Conservation (phyloP, 2,888 invertebrate species). For the Slavum lentiscoides region DNA sequence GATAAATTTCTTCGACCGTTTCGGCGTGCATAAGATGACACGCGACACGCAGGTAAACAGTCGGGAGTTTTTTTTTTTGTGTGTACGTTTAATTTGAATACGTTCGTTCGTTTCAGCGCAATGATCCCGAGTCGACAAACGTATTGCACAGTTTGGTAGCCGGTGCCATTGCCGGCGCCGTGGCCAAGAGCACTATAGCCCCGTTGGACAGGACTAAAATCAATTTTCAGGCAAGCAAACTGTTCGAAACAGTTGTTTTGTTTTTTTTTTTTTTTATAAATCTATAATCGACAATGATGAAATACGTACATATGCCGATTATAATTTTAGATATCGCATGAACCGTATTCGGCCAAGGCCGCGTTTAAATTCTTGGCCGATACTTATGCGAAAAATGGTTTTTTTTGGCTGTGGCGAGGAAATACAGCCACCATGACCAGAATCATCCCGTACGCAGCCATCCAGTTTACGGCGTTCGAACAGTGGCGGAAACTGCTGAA, state of each 20-base stretch:
- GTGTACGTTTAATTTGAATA: background rate
- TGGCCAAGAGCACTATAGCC: slow-evolving; percentile 95
- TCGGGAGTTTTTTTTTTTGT: background rate
- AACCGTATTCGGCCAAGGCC: slow-evolving; percentile 73
- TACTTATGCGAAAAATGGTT: slow-evolving; percentile 77
- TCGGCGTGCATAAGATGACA: slow-evolving; percentile 16
- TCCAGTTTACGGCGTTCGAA: slow-evolving; percentile 97
- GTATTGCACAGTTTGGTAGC: slow-evolving; percentile 83
- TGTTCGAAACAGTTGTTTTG: slow-evolving; percentile 14
- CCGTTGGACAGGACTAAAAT: slow-evolving; percentile 98
- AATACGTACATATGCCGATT: background rate
- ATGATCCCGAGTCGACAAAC: slow-evolving; percentile 60
- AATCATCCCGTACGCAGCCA: slow-evolving; percentile 94
- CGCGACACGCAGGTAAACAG: slow-evolving; percentile 15
- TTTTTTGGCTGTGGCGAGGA: slow-evolving; percentile 89
- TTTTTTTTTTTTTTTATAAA: background rate
- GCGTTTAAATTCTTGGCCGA: slow-evolving; percentile 71
- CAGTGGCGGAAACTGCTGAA: slow-evolving; percentile 86
- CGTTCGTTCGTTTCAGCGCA: background rate
- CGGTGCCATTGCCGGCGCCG: slow-evolving; percentile 91
- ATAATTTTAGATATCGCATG: slow-evolving; percentile 63
- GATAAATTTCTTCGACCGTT: slow-evolving; percentile 6
- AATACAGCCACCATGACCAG: slow-evolving; percentile 98
- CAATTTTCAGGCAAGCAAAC: slow-evolving; percentile 86
- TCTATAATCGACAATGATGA: background rate